A percentile compares a stretch with the other conserved stretches of the same genome.
Conservation (phyloP, 1,140 invertebrate species). For the Gonioctena quinquepunctata region DNA sequence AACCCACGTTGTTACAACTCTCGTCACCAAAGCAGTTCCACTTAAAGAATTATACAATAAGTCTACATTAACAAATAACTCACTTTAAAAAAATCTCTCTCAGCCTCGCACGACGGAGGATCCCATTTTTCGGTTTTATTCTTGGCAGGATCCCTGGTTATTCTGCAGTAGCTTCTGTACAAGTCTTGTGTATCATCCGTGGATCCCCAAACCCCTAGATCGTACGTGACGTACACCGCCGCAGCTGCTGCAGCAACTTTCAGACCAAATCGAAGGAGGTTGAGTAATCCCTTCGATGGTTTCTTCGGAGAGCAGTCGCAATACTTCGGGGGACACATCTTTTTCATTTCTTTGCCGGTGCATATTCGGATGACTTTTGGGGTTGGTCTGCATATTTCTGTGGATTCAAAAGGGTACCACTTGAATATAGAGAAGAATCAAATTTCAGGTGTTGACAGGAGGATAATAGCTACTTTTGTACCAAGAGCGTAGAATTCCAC, state of each 20-base stretch:
- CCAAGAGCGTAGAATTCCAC: no score
- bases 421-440: no score
- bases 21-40: not conserved
- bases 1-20: no score
- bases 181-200: slow-evolving; percentile 38
- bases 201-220: slow-evolving; percentile 45
- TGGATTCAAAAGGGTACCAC: slow-evolving; percentile 23
- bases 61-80: not conserved
- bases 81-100: slow-evolving; percentile 41
- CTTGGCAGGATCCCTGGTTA: slow-evolving; percentile 14
- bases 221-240: slow-evolving; percentile 36
- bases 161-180: slow-evolving; percentile 32
- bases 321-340: slow-evolving; percentile 39
- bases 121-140: slow-evolving; percentile 33
- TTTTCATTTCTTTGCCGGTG: slow-evolving; percentile 40
- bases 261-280: slow-evolving; percentile 32
- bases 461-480: no score
- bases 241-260: slow-evolving; percentile 36
- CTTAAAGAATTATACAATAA: not conserved
- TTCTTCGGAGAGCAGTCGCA: slow-evolving; percentile 18
- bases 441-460: no score
- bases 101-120: slow-evolving; percentile 54
- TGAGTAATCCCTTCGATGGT: not conserved
- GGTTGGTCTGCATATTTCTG: slow-evolving; percentile 34
- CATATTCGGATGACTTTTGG: slow-evolving; percentile 42